phyloP scores from a whole-genome alignment of 2,113 vertebrate genomes.

The Rhinogobius similis region DNA sequence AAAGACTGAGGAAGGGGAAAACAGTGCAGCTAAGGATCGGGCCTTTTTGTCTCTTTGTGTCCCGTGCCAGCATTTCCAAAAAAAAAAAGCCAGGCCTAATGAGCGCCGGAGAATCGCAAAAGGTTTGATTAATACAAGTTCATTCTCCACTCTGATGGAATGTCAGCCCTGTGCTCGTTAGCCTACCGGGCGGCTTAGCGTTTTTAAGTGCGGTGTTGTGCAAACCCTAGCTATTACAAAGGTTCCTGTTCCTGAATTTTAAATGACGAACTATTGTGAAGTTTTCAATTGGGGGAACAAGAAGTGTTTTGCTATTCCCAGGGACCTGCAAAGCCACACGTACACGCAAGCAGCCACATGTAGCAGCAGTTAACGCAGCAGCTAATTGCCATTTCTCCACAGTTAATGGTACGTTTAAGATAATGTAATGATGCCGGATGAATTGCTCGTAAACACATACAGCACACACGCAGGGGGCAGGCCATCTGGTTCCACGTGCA shows the following conservation, averaged over 20 bases:
- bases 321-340: conserved; percentile 20
- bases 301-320: conserved; percentile 10
- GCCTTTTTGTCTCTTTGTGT: conserved; percentile 69
- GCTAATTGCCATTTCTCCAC: conserved; percentile 63
- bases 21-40: conserved; percentile 49
- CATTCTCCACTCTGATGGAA: conserved; percentile 55
- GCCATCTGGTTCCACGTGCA: conserved; percentile 47
- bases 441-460: conserved; percentile 74
- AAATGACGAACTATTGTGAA: conserved; percentile 28
- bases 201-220: conserved; percentile 24
- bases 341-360: conserved; percentile 31
- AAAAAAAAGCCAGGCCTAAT: conserved; percentile 67
- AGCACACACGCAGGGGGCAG: conserved; percentile 40
- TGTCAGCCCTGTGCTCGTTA: conserved; percentile 40
- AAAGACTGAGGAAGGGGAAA: conserved; percentile 43
- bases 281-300: conserved; percentile 30
- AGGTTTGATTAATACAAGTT: conserved; percentile 68
- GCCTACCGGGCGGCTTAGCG: conserved; percentile 42
- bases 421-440: conserved; percentile 69
- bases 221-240: conserved; percentile 26
- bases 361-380: conserved; percentile 43
- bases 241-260: conserved; percentile 22
- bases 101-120: conserved; percentile 53
- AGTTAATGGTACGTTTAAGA: conserved; percentile 69
- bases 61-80: conserved; percentile 62